phyloP scores from a whole-genome alignment of 2,797 vertebrate species.

The Macrochelys suwanniensis region DNA sequence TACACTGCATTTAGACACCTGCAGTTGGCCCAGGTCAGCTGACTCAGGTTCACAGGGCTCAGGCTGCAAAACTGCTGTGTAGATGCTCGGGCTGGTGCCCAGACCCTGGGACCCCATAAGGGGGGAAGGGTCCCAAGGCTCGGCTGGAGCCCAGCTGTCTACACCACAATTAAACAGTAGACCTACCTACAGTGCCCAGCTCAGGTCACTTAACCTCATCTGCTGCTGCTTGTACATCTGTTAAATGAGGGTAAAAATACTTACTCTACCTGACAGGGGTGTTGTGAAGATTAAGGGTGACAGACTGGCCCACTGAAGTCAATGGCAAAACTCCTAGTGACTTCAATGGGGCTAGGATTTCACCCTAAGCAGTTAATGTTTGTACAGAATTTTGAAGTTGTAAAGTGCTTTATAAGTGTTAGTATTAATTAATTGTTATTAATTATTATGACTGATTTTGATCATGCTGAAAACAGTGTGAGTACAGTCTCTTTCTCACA shows the following conservation, averaged over 20 bases:
- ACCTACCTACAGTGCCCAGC: background rate
- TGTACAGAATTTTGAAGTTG: background rate
- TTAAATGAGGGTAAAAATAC: background rate
- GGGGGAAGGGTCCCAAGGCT: background rate
- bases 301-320: background rate
- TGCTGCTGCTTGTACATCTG: background rate
- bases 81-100: background rate
- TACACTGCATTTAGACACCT: background rate
- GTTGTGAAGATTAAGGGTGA: background rate
- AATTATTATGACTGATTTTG: slow-evolving; percentile 20
- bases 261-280: background rate
- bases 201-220: background rate
- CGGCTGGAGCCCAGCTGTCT: background rate
- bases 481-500: background rate
- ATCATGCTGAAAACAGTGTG: background rate
- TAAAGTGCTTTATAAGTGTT: background rate
- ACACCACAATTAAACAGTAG: background rate
- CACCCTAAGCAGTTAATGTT: background rate
- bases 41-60: background rate
- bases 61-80: background rate
- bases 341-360: background rate
- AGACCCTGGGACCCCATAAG: background rate
- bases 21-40: background rate
- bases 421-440: background rate
- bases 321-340: background rate